Evolutionary conservation across 2,888 invertebrate genomes (phyloP).

Genomic region (Monoplex corrugatus): DNA sequence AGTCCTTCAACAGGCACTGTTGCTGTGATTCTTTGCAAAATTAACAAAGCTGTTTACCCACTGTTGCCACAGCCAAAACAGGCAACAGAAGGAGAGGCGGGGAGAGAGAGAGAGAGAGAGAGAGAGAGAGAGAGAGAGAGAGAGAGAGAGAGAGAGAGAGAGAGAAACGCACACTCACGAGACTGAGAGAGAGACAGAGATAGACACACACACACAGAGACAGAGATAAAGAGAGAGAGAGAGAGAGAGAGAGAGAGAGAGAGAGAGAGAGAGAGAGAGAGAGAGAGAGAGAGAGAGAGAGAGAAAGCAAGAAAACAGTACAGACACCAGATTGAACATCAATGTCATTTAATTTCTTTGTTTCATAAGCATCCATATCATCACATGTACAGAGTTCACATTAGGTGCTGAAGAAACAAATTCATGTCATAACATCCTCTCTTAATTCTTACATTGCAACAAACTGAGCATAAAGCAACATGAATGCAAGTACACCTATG

Average conservation of each 20-base stretch:
- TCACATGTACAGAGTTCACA: no score
- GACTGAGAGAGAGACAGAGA: neutral
- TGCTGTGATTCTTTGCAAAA: no score
- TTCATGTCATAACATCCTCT: no score
- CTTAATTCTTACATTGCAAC: no score
- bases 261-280: slow-evolving; percentile 1
- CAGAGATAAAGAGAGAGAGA: no score
- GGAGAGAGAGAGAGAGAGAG: neutral
- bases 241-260: slow-evolving; percentile 1
- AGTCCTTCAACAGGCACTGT: no score
- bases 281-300: slow-evolving; percentile 1
- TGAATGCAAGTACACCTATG: no score
- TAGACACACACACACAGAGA: neutral
- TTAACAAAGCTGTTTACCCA: no score
- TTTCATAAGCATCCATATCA: no score
- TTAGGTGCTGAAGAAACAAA: no score
- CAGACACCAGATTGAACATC: neutral
- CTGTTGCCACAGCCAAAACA: neutral
- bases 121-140: neutral
- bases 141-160: neutral
- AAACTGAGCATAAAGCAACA: no score
- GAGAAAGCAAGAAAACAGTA: neutral
- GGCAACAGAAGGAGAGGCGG: neutral
- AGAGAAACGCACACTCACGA: neutral
- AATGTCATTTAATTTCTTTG: no score